Percentiles rank a stretch among this genome's conserved stretches.
phyloP scores from a whole-genome alignment of 2,797 vertebrate species.

The Adelosebastes latens region DNA sequence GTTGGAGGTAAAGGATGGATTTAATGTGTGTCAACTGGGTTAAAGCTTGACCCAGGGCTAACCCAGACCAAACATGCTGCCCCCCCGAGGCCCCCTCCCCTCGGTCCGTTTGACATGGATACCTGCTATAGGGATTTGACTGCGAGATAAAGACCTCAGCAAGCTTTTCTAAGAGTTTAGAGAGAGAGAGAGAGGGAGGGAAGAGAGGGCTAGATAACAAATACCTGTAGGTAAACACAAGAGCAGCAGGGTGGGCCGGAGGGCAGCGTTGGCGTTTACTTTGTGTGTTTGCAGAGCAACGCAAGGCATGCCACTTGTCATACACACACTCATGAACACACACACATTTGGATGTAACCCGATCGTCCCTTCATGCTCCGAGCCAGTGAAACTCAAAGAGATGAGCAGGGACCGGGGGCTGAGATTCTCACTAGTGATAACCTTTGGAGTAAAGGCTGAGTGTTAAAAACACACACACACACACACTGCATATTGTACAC shows the following conservation, averaged over 20 bases:
- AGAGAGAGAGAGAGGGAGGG: conserved; percentile 25
- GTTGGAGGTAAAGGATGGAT: conserved; percentile 10
- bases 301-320: conserved; percentile 67
- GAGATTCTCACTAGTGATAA: conserved; percentile 85
- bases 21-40: conserved; percentile 86
- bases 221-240: conserved; percentile 80
- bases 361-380: conserved; percentile 74
- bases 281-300: conserved; percentile 76
- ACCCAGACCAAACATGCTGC: conserved; percentile 89
- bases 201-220: conserved; percentile 75
- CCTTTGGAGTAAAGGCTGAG: conserved; percentile 83
- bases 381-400: conserved; percentile 79
- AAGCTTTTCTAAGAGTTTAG: conserved; percentile 70
- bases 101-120: conserved; percentile 91
- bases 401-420: conserved; percentile 82
- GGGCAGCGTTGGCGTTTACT: conserved; percentile 68
- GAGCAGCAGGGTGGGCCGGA: conserved; percentile 59
- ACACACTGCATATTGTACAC: conserved; percentile 22
- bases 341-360: conserved; percentile 81
- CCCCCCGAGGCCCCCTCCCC: conserved; percentile 71
- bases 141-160: conserved; percentile 82
- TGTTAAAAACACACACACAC: conserved; percentile 40
- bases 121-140: conserved; percentile 87
- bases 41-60: conserved; percentile 90
- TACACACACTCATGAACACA: conserved; percentile 53